Evolutionary conservation across 2,888 invertebrate species (phyloP), one percentile per base, ranked within the genome.

Genomic region (Sarcophaga caerulescens): DNA sequence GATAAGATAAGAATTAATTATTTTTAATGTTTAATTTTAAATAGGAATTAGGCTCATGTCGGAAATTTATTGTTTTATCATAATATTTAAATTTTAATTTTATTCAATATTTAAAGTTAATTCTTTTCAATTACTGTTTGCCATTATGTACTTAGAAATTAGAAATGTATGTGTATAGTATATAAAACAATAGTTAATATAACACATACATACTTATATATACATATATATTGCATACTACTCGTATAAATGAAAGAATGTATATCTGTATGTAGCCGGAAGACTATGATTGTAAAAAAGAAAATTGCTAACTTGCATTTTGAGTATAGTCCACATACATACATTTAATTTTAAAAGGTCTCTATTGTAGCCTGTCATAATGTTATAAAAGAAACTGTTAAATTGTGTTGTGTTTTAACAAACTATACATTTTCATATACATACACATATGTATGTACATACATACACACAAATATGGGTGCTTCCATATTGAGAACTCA

Each of bases 241-340:
- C n/a, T n/a, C n/a, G n/a, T n/a, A 11, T 21, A 66, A 35, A 21
- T 57, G 21, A 47, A 21, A 14, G 10, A 68, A 68, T 14, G 35
- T 65, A 23, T 76, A 17, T 71, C 23, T 71, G 65, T 76, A 25
- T 66, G 25, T 17, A 66, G 19, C 21, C 17, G 25, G 47, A 74
- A 57, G 21, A 14, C n/a, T 35, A 68, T 25, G 47, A 44, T 59
- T n/a, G 12, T 44, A 35, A 68, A 62, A 69, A 19, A 5, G 60
- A 19, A 76, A 47, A 70, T 71, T 73, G 44, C 52, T 47, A 45
- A 74, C 74, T 78, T 78, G 83, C 78, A 74, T 83, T 74, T 74
- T 79, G 21, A 52, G 8, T 59, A 47, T 69, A 74, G 10, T 69
- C 10, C 35, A 8, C 35, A 35, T 35, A 35, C 25, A 6, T 35